Conservation (phyloP, 2,113 vertebrate genomes). For the Paramisgurnus dabryanus region DNA sequence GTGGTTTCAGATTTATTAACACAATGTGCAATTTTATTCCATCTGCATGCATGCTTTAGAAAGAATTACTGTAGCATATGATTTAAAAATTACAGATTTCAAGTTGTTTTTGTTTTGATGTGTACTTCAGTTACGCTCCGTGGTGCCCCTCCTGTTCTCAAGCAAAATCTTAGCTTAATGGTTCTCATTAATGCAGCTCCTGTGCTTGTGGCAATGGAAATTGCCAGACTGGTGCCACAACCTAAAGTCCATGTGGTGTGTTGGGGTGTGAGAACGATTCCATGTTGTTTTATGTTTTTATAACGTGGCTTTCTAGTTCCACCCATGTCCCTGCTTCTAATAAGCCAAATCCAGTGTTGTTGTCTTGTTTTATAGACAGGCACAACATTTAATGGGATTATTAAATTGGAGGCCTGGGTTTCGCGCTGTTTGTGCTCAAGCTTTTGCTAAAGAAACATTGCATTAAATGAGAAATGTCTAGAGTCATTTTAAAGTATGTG, state of each 20-base stretch:
- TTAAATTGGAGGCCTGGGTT: conserved; percentile 31
- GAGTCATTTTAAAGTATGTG: neutral
- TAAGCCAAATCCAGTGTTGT: conserved; percentile 49
- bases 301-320: conserved; percentile 49
- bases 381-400: conserved; percentile 43
- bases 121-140: neutral
- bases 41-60: neutral
- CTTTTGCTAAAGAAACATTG: neutral
- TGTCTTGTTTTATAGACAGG: conserved; percentile 58
- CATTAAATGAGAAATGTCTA: neutral
- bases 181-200: neutral
- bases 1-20: neutral
- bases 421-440: neutral
- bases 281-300: conserved; percentile 60
- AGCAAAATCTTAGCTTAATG: neutral
- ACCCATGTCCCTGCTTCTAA: conserved; percentile 37
- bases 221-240: conserved; percentile 29
- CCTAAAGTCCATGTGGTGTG: conserved; percentile 3
- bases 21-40: neutral
- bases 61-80: neutral
- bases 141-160: neutral
- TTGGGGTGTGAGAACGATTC: conserved; percentile 25
- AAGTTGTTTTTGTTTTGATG: neutral
- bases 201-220: conserved; percentile 2
- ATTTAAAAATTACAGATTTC: neutral